Evolutionary conservation across 2,888 invertebrate genomes (phyloP).

Genomic region (Heliconius aoede): DNA sequence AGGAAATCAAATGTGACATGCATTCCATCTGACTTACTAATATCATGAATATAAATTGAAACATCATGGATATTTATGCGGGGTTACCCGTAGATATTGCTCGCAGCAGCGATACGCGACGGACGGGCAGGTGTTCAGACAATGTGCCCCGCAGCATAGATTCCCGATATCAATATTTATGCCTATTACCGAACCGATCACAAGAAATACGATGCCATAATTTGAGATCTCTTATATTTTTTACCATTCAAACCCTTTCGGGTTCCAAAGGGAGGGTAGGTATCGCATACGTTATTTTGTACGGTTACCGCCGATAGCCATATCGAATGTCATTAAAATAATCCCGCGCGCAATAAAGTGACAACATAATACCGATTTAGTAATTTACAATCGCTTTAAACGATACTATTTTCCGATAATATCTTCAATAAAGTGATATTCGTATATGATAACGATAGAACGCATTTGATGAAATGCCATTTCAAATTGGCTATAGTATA

Average conservation of each 20-base stretch:
- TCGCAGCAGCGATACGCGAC: conserved; percentile 63
- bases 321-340: conserved; percentile 62
- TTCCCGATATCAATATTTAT: conserved; percentile 80
- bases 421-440: conserved; percentile 36
- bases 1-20: conserved; percentile 80
- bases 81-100: conserved; percentile 74
- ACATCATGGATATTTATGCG: conserved; percentile 81
- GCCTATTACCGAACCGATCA: conserved; percentile 75
- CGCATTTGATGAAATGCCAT: conserved; percentile 39
- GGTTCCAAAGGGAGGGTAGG: background rate
- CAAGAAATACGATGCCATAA: conserved; percentile 65
- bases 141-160: conserved; percentile 76
- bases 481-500: conserved; percentile 30
- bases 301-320: background rate
- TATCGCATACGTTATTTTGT: background rate
- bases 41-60: conserved; percentile 83
- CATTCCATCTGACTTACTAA: conserved; percentile 70
- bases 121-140: conserved; percentile 77
- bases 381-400: conserved; percentile 54
- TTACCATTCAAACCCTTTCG: conserved; percentile 15
- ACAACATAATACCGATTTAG: conserved; percentile 60
- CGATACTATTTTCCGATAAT: conserved; percentile 47
- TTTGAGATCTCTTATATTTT: conserved; percentile 33
- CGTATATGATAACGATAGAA: conserved; percentile 18
- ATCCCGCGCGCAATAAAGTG: conserved; percentile 55